Base-by-base conservation (phyloP, 35 echinoderm and acorn worm species). In the Apostichopus japonicus region DNA sequence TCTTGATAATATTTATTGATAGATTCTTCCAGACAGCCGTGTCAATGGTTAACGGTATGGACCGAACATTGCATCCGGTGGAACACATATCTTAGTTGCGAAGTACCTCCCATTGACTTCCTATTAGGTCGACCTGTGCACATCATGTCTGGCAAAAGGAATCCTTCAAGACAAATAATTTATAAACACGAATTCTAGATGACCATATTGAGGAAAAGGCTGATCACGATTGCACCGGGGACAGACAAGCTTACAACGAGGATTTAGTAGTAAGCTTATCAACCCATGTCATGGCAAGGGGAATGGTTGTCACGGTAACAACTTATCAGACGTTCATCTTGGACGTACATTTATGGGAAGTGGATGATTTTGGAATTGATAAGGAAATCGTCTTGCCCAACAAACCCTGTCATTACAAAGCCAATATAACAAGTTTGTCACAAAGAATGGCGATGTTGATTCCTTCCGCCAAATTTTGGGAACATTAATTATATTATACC, bases 151-250 rank as follows among this genome's bases (percentile, higher is more conserved):
- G 24, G 81, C 54, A 23, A 84, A 84, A 56, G 11, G 81, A 22
- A 58, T 54, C 81, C 17, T 54, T 3, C 24, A 83, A 84, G 81
- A 84, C 81, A 84, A 84, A 84, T 57, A 84, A 13, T 84, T 84
- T 84, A 84, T 84, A 84, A 84, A 84, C 81, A 84, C 54, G 27
- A 58, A 58, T 84, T 84, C 57, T 61, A 84, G 56, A 84, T 58
- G 56, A 84, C 13, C 57, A 11, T 54, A 58, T 19, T 84, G 81
- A 84, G 81, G 81, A 58, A 84, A 75, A 57, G 53, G 23, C 79
- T 44, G 55, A 55, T 57, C 81, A 55, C 53, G 81, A 84, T 84
- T 21, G 13, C 11, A 57, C 21, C 54, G 81, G 33, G 81, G 57
- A 84, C 81, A 84, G 55, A 22, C 57, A 7, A 84, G 16, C 54